These are phyloP conservation scores for Pachycephus smyrnensis DNA, from an alignment of 2,888 invertebrate genomes.

Conservation along the genomic window DNA sequence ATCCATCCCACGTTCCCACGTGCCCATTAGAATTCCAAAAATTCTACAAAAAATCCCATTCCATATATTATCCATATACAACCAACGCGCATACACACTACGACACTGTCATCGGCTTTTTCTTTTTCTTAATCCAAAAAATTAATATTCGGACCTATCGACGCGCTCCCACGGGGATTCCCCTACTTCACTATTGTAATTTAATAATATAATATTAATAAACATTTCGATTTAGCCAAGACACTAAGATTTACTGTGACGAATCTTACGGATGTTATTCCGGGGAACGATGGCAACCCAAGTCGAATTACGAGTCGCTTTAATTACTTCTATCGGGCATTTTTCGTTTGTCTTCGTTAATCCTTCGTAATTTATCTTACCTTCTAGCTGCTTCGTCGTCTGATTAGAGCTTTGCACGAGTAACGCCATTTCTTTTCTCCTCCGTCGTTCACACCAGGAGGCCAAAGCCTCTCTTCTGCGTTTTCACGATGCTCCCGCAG, in stretches of 20 bases:
- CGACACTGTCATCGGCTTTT: not conserved
- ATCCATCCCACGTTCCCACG: not conserved
- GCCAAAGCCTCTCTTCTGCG: too few species aligned
- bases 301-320: not conserved
- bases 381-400: not conserved
- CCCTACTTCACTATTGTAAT: conserved; percentile 44
- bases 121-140: not conserved
- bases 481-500: not conserved
- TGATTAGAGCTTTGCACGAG: not conserved
- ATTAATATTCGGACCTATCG: not conserved
- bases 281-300: not conserved
- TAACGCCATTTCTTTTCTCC: not conserved
- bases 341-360: not conserved
- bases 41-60: not conserved
- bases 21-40: not conserved
- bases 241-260: not conserved
- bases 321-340: not conserved
- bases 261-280: not conserved
- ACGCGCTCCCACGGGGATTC: conserved; percentile 20
- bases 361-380: not conserved
- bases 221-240: conserved; percentile 34
- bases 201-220: conserved; percentile 45
- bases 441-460: too few species aligned
- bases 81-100: not conserved
- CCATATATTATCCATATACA: not conserved